Base-by-base conservation (phyloP, 2,797 vertebrate genomes). In the Enoplosus armatus region DNA sequence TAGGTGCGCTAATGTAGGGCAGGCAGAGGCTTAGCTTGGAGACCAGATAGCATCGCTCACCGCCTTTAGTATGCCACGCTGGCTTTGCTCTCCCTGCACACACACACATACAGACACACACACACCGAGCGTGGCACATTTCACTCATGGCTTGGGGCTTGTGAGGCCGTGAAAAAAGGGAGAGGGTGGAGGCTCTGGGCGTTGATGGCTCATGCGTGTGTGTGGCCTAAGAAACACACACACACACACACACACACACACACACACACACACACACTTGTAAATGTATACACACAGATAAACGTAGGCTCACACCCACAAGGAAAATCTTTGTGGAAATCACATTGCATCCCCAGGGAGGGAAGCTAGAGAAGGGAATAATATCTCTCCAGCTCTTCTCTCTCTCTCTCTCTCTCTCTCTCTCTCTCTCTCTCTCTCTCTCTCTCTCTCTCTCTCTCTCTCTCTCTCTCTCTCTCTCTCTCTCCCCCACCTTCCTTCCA, bases 41-140 rank as follows among this genome's bases (percentile, higher is more conserved):
- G 91, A 93, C 80, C 89, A 93, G 94, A 95, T 95, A 94, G 92
- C 93, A 94, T 95, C 93, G 79, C 88, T 91, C 85, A 37, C 80
- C 71, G 89, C 90, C 90, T 94, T 94, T 93, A 94, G 93, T 93
- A 92, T 92, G 91, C 93, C 77, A 85, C 56, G 82, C 83, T 39
- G 85, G 89, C 91, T 93, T 86, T 91, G 75, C 87, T 84, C 77
- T 79, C 60, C 54, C 43, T 9, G 5, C 50, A 0, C 62, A 22
- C 80, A 50, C 60, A 51, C 63, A 74, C 68, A 37, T 73, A 68
- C 77, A 66, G 68, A n/a, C 27, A 56, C 69, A 35, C 72, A 71
- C 64, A 83, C 59, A 61, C 62, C 6, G 72, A 91, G 85, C 81
- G 41, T 84, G 90, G 87, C 91, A 93, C 87, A 92, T 93, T 93